Conservation (phyloP, 1,140 invertebrate genomes). For the Hormaphis cornu region DNA sequence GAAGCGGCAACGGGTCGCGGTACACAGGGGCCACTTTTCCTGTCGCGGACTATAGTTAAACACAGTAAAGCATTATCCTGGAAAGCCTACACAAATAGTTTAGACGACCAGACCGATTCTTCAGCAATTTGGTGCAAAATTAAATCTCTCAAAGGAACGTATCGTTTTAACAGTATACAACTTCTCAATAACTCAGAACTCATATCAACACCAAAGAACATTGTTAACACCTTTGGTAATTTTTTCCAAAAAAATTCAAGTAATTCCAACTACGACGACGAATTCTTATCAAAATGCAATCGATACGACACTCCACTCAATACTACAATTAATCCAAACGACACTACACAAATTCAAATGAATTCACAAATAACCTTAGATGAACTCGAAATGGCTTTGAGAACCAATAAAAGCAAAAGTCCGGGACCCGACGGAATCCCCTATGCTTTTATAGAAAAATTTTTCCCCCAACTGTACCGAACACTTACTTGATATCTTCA, state of each 20-base stretch:
- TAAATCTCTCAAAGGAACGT: neutral
- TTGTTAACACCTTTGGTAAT: neutral
- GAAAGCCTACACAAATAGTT: neutral
- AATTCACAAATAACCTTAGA: neutral
- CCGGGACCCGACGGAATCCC: no score
- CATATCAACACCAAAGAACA: neutral
- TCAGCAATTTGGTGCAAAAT: neutral
- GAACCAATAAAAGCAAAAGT: neutral
- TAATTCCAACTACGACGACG: neutral
- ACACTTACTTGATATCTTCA: neutral
- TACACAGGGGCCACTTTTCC: no score
- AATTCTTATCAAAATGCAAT: neutral
- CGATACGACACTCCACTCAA: neutral
- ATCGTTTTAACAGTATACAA: neutral
- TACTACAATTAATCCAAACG: neutral
- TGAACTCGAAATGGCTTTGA: neutral
- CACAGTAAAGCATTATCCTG: neutral
- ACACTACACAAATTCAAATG: neutral
- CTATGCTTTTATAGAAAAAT: neutral
- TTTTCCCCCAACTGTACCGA: neutral
- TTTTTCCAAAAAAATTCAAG: no score
- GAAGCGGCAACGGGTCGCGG: no score
- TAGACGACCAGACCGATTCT: neutral
- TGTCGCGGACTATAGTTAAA: no score
- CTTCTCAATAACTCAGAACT: neutral